phyloP scores from a whole-genome alignment of 1,140 invertebrate species.

The Drosophila athabasca region DNA sequence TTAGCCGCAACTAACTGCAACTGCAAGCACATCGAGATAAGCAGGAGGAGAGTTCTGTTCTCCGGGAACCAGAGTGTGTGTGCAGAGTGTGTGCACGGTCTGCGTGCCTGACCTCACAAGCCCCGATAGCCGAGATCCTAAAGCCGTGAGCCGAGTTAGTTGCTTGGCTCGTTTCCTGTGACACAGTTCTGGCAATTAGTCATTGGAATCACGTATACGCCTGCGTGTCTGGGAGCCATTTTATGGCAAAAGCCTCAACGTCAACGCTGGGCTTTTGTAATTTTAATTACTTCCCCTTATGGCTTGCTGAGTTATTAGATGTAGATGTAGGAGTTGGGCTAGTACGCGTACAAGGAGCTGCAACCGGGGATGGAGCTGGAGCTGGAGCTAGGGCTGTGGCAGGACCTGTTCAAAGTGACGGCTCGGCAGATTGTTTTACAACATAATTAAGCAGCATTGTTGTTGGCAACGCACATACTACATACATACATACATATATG shows the following conservation, averaged over 20 bases:
- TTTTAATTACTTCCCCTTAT: constrained; percentile 77
- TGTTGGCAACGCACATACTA: constrained; percentile 45
- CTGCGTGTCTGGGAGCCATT: constrained; percentile 76
- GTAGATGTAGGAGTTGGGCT: constrained; percentile 12
- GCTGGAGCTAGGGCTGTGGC: not conserved
- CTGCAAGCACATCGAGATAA: constrained; percentile 75
- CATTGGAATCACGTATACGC: constrained; percentile 76
- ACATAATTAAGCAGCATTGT: constrained; percentile 77
- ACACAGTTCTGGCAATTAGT: constrained; percentile 82
- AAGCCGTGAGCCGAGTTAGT: constrained; percentile 17
- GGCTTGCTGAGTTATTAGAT: constrained; percentile 49
- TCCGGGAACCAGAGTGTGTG: constrained; percentile 4
- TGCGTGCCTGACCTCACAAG: constrained; percentile 72
- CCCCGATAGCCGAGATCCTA: not conserved
- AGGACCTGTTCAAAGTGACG: constrained; percentile 51
- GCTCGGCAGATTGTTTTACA: constrained; percentile 74
- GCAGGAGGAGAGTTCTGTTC: constrained; percentile 12
- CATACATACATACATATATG: too few relatives aligned
- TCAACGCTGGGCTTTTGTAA: constrained; percentile 73
- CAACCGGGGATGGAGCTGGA: not conserved
- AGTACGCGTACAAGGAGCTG: constrained; percentile 1
- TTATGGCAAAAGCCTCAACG: constrained; percentile 58
- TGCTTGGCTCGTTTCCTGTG: constrained; percentile 65
- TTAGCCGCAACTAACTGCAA: constrained; percentile 75
- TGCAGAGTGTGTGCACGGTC: not conserved